Evolutionary conservation across 2,888 invertebrate species (phyloP).

Genomic region (Ellobium chinense): DNA sequence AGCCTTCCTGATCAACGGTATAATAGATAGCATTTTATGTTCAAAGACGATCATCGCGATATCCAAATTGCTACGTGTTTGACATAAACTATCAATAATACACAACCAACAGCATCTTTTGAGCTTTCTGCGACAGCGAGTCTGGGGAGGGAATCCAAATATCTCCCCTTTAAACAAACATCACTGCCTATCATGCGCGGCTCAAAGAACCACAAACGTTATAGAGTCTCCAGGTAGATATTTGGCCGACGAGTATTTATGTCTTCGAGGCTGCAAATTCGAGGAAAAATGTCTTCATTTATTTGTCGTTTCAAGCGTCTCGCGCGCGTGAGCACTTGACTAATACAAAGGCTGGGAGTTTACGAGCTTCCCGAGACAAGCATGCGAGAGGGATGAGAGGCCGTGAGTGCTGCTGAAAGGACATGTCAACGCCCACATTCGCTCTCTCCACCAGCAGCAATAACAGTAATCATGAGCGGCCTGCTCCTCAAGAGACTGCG

Average conservation of each 20-base stretch:
- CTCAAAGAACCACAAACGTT: neutral
- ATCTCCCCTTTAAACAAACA: neutral
- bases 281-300: neutral
- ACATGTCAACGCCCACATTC: conserved; percentile 23
- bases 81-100: neutral
- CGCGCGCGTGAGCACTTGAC: neutral
- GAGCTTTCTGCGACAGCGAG: neutral
- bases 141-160: neutral
- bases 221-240: neutral
- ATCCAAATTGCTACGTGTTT: neutral
- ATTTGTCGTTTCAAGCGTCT: neutral
- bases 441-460: conserved; percentile 5
- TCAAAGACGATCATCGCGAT: neutral
- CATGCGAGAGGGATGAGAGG: neutral
- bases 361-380: neutral
- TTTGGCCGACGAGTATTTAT: neutral
- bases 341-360: conserved; percentile 19
- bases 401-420: conserved; percentile 16
- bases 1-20: neutral
- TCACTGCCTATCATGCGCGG: neutral
- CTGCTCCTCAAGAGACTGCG: neutral
- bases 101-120: neutral
- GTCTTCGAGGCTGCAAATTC: neutral
- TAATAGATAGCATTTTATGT: neutral
- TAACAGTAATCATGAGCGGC: conserved; percentile 28